A percentile compares a stretch with the other conserved stretches of the same genome.
These are phyloP conservation scores for Cenopis cana DNA, from an alignment of 2,888 invertebrate species.

Conservation along the genomic window DNA sequence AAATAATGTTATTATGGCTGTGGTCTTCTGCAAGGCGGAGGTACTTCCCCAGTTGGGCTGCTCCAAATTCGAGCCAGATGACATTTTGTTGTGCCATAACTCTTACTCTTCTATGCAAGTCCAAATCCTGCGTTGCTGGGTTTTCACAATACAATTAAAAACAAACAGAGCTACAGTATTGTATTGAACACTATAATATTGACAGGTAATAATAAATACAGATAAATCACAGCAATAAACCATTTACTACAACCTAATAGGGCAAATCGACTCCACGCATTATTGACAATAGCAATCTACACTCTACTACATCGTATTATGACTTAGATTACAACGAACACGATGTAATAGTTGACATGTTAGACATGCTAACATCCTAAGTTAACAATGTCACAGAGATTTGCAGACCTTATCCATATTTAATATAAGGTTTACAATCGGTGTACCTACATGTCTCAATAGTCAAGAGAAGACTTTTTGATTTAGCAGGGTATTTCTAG, in stretches of 20 bases:
- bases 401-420: background rate
- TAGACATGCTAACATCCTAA: background rate
- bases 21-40: too few species aligned
- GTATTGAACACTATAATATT: background rate
- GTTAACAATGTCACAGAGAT: background rate
- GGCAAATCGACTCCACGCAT: constrained; percentile 1
- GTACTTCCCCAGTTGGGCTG: too few species aligned
- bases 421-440: background rate
- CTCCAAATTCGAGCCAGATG: too few species aligned
- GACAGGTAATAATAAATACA: constrained; percentile 12
- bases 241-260: constrained; percentile 18
- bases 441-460: background rate
- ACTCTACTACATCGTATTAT: background rate
- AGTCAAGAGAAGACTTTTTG: background rate
- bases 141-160: too few species aligned
- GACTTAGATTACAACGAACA: background rate
- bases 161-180: too few species aligned
- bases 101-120: too few species aligned
- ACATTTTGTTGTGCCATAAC: too few species aligned
- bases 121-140: too few species aligned
- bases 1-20: too few species aligned
- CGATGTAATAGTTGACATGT: background rate
- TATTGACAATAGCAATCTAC: background rate
- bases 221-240: constrained; percentile 18
- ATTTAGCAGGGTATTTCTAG: background rate